These are phyloP conservation scores for Garrulus glandarius DNA, from an alignment of 2,797 vertebrate species.

Conservation along the genomic window DNA sequence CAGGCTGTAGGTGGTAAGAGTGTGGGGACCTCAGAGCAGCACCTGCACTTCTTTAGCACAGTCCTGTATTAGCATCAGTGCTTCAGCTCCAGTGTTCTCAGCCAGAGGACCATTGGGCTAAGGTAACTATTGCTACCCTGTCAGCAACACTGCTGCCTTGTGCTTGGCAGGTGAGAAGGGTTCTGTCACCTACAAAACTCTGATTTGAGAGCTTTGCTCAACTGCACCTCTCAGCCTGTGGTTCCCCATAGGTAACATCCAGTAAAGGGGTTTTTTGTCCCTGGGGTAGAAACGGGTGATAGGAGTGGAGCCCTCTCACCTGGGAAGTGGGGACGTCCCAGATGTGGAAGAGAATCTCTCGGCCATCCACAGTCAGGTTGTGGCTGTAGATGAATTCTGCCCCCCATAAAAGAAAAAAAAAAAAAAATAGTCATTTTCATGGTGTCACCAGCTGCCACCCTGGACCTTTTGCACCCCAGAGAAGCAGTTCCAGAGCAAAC, in stretches of 20 bases:
- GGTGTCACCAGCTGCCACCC: not conserved
- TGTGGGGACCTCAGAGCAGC: not conserved
- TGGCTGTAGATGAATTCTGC: conserved; percentile 89
- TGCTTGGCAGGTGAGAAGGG: not conserved
- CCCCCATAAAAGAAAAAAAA: not conserved
- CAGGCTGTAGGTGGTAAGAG: not conserved
- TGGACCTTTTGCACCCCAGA: not conserved
- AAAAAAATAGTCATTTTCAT: not conserved
- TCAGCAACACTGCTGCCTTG: not conserved
- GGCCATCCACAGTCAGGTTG: conserved; percentile 79
- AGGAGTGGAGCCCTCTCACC: conserved; percentile 64
- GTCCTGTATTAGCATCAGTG: no score
- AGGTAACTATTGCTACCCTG: not conserved
- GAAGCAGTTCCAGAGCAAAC: not conserved
- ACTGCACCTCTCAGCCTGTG: not conserved
- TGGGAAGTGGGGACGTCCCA: conserved; percentile 85
- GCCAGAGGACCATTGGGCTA: not conserved
- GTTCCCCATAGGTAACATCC: not conserved
- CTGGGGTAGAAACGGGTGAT: accelerated
- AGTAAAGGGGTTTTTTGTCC: not conserved
- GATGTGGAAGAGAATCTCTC: conserved; percentile 83
- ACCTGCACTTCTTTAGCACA: not conserved
- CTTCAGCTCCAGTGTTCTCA: not conserved
- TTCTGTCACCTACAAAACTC: not conserved
- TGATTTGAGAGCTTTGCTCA: not conserved